Evolutionary conservation across 2,113 vertebrate genomes (phyloP).

Genomic region (Corythoichthys haematopterus): DNA sequence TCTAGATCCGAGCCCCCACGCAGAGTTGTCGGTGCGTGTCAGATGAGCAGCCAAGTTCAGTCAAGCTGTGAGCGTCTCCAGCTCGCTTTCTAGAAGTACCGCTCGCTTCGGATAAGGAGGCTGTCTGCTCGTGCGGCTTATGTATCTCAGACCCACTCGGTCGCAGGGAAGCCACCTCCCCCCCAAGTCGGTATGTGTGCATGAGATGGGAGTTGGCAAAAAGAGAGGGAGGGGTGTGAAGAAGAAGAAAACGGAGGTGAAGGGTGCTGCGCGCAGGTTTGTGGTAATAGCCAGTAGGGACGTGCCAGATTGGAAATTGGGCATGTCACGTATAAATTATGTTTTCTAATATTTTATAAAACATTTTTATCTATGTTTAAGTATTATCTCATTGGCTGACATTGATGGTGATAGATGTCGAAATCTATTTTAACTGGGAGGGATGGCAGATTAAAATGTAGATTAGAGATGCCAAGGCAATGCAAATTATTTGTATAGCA

Average conservation of each 20-base stretch:
- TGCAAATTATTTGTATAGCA: no score
- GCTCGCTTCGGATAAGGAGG: constrained; percentile 74
- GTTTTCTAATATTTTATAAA: no score
- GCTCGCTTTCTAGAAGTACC: constrained; percentile 62
- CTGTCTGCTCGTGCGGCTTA: constrained; percentile 83
- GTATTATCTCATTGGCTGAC: no score
- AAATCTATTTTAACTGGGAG: no score
- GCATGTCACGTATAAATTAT: no score
- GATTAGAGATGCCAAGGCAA: no score
- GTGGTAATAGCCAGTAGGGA: constrained; percentile 56
- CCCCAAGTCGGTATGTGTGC: constrained; percentile 51
- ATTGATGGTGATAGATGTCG: no score
- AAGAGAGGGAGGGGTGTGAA: constrained; percentile 32
- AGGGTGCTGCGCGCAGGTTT: constrained; percentile 57
- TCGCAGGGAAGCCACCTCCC: constrained; percentile 68
- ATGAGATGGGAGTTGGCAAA: constrained; percentile 45
- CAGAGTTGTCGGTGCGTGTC: constrained; percentile 58
- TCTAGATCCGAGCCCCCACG: constrained; percentile 69
- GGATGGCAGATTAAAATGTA: no score
- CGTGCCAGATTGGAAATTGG: no score
- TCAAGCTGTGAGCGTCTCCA: constrained; percentile 57
- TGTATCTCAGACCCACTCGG: constrained; percentile 75
- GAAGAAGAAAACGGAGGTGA: constrained; percentile 13
- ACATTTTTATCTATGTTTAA: no score
- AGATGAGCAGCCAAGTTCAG: constrained; percentile 63